Evolutionary conservation across 1,140 invertebrate genomes (phyloP).

Genomic region (Mya arenaria): DNA sequence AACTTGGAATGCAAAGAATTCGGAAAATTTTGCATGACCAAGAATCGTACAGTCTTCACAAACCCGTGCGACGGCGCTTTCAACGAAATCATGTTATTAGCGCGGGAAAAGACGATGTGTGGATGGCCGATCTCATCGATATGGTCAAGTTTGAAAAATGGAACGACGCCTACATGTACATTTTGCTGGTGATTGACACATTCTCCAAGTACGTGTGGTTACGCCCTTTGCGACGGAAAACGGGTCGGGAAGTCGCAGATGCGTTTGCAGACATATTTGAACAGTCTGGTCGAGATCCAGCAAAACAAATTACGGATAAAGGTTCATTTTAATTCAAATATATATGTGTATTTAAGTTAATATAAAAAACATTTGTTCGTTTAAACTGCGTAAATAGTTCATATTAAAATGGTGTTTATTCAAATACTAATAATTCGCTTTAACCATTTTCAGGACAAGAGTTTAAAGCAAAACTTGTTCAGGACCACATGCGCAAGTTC

Average conservation of each 20-base stretch:
- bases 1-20: slow-evolving; percentile 1
- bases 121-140: slow-evolving; percentile 35
- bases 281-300: background rate
- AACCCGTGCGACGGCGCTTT: slow-evolving; percentile 23
- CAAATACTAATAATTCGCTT: no score
- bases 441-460: no score
- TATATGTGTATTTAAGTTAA: no score
- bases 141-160: slow-evolving; percentile 16
- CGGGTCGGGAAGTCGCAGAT: background rate
- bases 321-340: no score
- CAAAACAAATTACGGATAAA: slow-evolving; percentile 6
- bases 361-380: no score
- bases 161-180: background rate
- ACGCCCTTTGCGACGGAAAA: background rate
- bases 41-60: slow-evolving; percentile 29
- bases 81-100: slow-evolving; percentile 2
- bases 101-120: slow-evolving; percentile 15
- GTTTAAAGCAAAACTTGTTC: no score
- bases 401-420: no score
- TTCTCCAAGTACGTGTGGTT: slow-evolving; percentile 26
- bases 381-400: no score
- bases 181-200: slow-evolving; percentile 13
- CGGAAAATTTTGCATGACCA: slow-evolving; percentile 13
- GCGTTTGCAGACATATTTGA: slow-evolving; percentile 8
- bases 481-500: no score